Evolutionary conservation across 1,140 invertebrate species (phyloP).

Genomic region (Zaprionus capensis): DNA sequence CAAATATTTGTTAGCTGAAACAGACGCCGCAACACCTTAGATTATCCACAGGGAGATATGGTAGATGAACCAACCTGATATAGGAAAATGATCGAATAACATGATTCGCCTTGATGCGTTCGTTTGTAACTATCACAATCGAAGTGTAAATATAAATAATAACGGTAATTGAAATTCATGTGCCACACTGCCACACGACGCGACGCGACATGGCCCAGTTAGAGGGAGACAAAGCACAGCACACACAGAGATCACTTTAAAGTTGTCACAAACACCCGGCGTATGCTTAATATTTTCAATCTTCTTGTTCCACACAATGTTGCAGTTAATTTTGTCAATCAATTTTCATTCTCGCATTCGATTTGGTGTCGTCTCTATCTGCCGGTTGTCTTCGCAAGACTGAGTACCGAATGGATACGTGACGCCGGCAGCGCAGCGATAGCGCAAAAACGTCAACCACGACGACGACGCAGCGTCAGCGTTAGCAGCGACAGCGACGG

Average conservation of each 20-base stretch:
- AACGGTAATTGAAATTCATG: conserved; percentile 30
- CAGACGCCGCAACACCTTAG: background rate
- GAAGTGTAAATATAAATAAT: conserved; percentile 18
- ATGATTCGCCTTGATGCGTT: conserved; percentile 56
- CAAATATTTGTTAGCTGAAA: conserved; percentile 41
- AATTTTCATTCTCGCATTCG: conserved; percentile 24
- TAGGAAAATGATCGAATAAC: conserved; percentile 80
- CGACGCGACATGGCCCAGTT: conserved; percentile 55
- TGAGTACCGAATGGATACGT: conserved; percentile 69
- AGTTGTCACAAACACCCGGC: conserved; percentile 25
- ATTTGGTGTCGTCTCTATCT: conserved; percentile 79
- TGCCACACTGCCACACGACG: conserved; percentile 49
- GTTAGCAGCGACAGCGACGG: conserved; percentile 12
- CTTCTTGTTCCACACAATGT: background rate
- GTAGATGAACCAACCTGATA: conserved; percentile 74
- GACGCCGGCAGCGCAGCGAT: conserved; percentile 62
- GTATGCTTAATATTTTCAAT: conserved; percentile 28
- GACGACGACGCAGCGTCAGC: conserved; percentile 19
- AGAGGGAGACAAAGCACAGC: background rate
- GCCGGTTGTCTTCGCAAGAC: conserved; percentile 83
- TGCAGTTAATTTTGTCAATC: conserved; percentile 9
- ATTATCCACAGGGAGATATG: conserved; percentile 2
- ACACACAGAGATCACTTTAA: conserved; percentile 1
- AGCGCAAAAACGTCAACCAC: conserved; percentile 57
- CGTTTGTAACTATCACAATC: conserved; percentile 64